Evolutionary conservation across 2,888 invertebrate genomes (phyloP).

Genomic region (Xanthostigma xanthostigma): DNA sequence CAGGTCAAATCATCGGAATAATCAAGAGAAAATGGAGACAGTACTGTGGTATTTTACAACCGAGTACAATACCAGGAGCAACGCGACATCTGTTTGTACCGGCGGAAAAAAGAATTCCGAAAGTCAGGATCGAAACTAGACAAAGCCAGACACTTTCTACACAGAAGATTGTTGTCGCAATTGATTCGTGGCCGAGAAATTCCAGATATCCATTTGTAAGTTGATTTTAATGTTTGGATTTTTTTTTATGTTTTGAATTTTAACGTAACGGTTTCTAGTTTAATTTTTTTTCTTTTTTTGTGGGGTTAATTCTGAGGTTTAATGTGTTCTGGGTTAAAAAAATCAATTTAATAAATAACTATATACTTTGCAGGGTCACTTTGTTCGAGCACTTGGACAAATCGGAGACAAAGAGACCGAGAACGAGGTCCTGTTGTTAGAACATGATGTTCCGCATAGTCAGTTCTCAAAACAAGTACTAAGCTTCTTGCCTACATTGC

Average conservation of each 20-base stretch:
- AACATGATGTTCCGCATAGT: slow-evolving; percentile 94
- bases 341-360: not conserved
- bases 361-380: slow-evolving; percentile 56
- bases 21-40: slow-evolving; percentile 93
- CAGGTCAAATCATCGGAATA: slow-evolving; percentile 82
- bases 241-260: not conserved
- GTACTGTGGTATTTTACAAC: slow-evolving; percentile 89
- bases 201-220: slow-evolving; percentile 73
- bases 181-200: slow-evolving; percentile 91
- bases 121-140: slow-evolving; percentile 88
- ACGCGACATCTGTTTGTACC: slow-evolving; percentile 82
- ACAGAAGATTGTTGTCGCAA: slow-evolving; percentile 76
- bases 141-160: slow-evolving; percentile 67
- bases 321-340: not conserved
- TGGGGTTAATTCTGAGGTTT: not conserved
- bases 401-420: slow-evolving; percentile 92
- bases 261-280: not conserved
- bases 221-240: slow-evolving; percentile 3
- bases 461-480: slow-evolving; percentile 90
- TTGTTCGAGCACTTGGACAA: slow-evolving; percentile 81
- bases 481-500: slow-evolving; percentile 74
- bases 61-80: slow-evolving; percentile 42
- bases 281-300: slow-evolving; percentile 3
- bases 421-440: slow-evolving; percentile 88
- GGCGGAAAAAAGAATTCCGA: slow-evolving; percentile 85